Conservation (phyloP, 2,888 invertebrate genomes). For the Sphinx pinastri region DNA sequence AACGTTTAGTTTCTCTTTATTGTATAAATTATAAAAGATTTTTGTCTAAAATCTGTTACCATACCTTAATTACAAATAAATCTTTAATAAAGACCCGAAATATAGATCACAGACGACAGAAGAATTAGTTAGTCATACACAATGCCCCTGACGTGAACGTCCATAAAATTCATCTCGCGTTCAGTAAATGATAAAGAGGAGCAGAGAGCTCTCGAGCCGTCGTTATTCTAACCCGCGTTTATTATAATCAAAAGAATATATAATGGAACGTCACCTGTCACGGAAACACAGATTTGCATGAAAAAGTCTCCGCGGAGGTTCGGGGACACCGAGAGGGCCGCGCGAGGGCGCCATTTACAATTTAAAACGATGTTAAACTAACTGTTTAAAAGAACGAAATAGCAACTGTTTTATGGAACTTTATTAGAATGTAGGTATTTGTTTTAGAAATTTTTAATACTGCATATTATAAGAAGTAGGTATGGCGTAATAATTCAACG, state of each 20-base stretch:
- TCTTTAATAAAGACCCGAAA: background rate
- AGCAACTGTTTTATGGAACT: background rate
- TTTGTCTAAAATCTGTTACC: no score
- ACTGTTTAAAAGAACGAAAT: slow-evolving; percentile 5
- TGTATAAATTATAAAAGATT: no score
- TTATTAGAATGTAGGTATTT: no score
- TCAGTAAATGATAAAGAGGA: background rate
- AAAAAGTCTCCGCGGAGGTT: slow-evolving; percentile 12
- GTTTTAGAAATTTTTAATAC: no score
- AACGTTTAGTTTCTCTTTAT: no score
- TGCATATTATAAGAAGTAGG: no score
- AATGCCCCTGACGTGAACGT: background rate
- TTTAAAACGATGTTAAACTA: slow-evolving; percentile 17
- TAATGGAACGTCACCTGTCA: slow-evolving; percentile 33
- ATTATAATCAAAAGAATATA: slow-evolving; percentile 58
- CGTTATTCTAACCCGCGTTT: slow-evolving; percentile 46
- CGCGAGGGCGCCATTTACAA: background rate
- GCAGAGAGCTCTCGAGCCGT: slow-evolving; percentile 27
- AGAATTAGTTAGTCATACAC: background rate
- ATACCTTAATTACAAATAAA: no score
- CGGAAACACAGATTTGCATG: slow-evolving; percentile 20
- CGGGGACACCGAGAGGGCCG: background rate
- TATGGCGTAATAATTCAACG: no score
- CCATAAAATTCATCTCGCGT: background rate
- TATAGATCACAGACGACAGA: background rate